phyloP scores from a whole-genome alignment of 2,888 invertebrate genomes.

The Drosophila hawaiiensis region DNA sequence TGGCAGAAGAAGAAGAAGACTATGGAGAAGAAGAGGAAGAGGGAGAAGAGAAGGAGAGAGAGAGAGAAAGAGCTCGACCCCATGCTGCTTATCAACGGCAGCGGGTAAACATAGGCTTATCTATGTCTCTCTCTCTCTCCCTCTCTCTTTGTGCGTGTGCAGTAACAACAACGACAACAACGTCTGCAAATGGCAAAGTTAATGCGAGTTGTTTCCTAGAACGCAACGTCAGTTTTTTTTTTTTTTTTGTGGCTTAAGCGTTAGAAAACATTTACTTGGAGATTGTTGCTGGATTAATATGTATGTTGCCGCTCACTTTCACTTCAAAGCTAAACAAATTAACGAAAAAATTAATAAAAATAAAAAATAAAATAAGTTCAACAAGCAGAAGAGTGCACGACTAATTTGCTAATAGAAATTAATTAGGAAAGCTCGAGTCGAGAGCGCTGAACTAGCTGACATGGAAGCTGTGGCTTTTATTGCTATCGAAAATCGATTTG shows the following conservation, averaged over 20 bases:
- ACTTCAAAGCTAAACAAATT: conserved; percentile 49
- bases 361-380: conserved; percentile 12
- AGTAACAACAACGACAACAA: conserved; percentile 4
- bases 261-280: conserved; percentile 58
- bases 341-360: conserved; percentile 28
- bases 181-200: conserved; percentile 57
- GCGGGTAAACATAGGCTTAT: conserved; percentile 56
- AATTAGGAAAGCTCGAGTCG: conserved; percentile 9
- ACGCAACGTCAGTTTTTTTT: conserved; percentile 45
- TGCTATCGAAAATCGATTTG: neutral
- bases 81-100: conserved; percentile 53
- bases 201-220: conserved; percentile 61
- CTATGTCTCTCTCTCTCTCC: conserved; percentile 19
- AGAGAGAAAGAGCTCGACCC: conserved; percentile 30
- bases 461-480: neutral
- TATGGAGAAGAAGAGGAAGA: neutral
- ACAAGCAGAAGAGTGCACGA: neutral
- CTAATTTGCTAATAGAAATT: conserved; percentile 6
- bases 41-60: neutral
- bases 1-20: conserved; percentile 9
- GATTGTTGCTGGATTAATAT: conserved; percentile 37
- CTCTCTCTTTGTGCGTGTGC: conserved; percentile 16
- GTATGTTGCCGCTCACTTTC: conserved; percentile 68
- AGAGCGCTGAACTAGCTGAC: neutral
- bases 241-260: conserved; percentile 16